Evolutionary conservation across 2,888 invertebrate genomes (phyloP).

Genomic region (Phalera bucephala): DNA sequence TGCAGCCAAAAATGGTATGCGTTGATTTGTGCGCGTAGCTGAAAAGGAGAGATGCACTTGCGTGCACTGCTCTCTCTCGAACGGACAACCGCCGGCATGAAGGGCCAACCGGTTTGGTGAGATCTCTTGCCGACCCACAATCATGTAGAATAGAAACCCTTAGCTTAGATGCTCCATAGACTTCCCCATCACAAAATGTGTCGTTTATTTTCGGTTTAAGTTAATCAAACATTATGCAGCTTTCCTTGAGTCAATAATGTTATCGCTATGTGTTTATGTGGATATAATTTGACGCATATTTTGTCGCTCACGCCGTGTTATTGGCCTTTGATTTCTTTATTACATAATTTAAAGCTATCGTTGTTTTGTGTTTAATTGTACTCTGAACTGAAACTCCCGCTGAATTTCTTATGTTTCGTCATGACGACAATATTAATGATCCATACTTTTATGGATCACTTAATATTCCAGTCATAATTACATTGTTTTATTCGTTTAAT

Average conservation of each 20-base stretch:
- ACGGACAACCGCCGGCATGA: conserved; percentile 64
- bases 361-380: conserved; percentile 9
- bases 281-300: conserved; percentile 11
- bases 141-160: conserved; percentile 46
- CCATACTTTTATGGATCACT: conserved; percentile 11
- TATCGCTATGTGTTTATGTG: conserved; percentile 8
- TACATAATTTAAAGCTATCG: conserved; percentile 17
- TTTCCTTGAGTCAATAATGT: background rate
- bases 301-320: conserved; percentile 9
- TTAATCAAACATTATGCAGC: conserved; percentile 7
- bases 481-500: conserved; percentile 1
- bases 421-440: conserved; percentile 4
- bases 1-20: conserved; percentile 67
- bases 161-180: conserved; percentile 22
- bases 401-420: conserved; percentile 12
- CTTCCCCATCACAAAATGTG: conserved; percentile 4
- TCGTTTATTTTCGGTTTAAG: conserved; percentile 5
- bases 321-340: conserved; percentile 23
- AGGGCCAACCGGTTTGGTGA: conserved; percentile 82
- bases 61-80: conserved; percentile 57
- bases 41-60: conserved; percentile 67
- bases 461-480: conserved; percentile 18
- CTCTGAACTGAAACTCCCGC: conserved; percentile 11
- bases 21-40: conserved; percentile 58
- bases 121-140: conserved; percentile 58